Conservation (phyloP, 2,888 invertebrate species). For the Opisthograptis luteolata region DNA sequence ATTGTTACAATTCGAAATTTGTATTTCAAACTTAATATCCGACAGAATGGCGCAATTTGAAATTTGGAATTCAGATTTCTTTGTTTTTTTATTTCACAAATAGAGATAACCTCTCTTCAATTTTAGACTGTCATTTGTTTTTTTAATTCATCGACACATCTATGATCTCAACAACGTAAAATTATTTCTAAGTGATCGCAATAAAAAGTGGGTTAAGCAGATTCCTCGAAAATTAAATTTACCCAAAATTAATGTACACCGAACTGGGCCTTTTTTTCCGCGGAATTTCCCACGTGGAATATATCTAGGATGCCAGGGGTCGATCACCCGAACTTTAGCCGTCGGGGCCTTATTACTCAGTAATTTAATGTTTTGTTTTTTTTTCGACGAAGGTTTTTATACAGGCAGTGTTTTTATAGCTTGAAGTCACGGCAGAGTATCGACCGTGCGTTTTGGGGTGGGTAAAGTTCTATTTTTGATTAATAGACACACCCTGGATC, state of each 20-base stretch:
- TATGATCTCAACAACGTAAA: too few species aligned
- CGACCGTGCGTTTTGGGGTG: constrained; percentile 58
- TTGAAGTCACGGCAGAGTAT: constrained; percentile 75
- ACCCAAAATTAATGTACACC: constrained; percentile 39
- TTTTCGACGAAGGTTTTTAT: constrained; percentile 66
- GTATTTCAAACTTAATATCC: constrained; percentile 33
- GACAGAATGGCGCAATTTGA: constrained; percentile 4
- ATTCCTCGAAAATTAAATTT: constrained; percentile 35
- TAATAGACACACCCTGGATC: constrained; percentile 42
- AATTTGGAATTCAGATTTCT: constrained; percentile 18
- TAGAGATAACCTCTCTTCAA: too few species aligned
- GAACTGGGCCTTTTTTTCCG: constrained; percentile 52
- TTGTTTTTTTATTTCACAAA: background rate
- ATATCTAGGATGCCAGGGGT: constrained; percentile 66
- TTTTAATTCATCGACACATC: too few species aligned
- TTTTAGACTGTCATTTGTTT: too few species aligned
- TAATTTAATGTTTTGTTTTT: constrained; percentile 79
- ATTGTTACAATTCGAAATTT: constrained; percentile 47
- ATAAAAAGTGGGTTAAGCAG: constrained; percentile 28
- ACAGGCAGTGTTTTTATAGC: constrained; percentile 72
- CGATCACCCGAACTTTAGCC: constrained; percentile 71
- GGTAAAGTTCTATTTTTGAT: constrained; percentile 53
- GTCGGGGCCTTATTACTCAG: constrained; percentile 74
- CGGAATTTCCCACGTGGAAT: constrained; percentile 79
- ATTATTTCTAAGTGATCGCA: too few species aligned